These are phyloP conservation scores for Protophormia terraenovae DNA, from an alignment of 2,888 invertebrate species.

Conservation along the genomic window DNA sequence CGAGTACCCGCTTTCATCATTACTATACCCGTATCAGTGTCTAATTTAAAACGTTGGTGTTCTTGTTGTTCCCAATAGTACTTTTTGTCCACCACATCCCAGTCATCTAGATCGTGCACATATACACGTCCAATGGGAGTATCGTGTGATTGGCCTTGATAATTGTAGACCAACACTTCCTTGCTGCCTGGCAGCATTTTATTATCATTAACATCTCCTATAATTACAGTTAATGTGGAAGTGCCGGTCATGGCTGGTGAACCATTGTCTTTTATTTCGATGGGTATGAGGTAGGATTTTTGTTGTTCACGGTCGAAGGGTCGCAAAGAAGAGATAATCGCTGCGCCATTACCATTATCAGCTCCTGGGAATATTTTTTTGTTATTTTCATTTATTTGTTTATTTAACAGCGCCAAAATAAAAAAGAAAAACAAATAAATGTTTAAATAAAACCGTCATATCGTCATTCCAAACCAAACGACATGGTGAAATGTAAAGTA, in stretches of 20 bases:
- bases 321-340: constrained; percentile 94
- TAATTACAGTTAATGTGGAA: constrained; percentile 95
- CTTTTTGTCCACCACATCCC: constrained; percentile 98
- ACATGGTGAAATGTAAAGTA: not conserved
- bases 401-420: not conserved
- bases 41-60: constrained; percentile 92
- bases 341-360: constrained; percentile 97
- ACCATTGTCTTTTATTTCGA: constrained; percentile 98
- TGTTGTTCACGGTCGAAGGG: constrained; percentile 97
- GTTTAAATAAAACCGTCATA: not conserved
- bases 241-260: constrained; percentile 97
- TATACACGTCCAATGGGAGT: constrained; percentile 96
- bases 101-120: constrained; percentile 98
- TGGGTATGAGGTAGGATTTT: constrained; percentile 97
- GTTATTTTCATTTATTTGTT: not conserved
- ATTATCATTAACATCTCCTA: constrained; percentile 98
- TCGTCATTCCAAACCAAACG: not conserved
- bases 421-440: not conserved
- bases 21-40: constrained; percentile 96
- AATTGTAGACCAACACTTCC: constrained; percentile 98
- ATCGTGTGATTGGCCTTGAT: constrained; percentile 93
- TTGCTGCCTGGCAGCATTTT: constrained; percentile 98
- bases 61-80: constrained; percentile 95
- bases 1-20: constrained; percentile 95
- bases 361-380: constrained; percentile 84